These are phyloP conservation scores for Cydia amplana DNA, from an alignment of 1,140 invertebrate genomes.

Conservation along the genomic window DNA sequence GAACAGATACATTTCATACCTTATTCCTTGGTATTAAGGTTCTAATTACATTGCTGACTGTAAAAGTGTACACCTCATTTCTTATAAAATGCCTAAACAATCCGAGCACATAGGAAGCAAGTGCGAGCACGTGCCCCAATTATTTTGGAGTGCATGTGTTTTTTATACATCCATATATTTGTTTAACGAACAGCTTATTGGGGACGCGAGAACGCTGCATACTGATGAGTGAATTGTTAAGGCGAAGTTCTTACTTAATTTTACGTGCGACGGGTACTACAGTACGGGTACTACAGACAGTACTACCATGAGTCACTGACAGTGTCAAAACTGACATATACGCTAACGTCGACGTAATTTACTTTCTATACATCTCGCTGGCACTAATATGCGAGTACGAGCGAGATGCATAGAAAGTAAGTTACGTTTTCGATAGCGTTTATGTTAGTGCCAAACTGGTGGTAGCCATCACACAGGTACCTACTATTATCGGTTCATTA, in stretches of 20 bases:
- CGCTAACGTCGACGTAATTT: too few relatives aligned
- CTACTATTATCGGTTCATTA: too few relatives aligned
- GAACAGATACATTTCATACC: background rate
- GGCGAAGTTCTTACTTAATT: background rate
- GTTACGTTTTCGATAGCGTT: too few relatives aligned
- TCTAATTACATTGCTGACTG: background rate
- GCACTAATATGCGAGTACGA: too few relatives aligned
- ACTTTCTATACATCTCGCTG: too few relatives aligned
- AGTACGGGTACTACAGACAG: too few relatives aligned
- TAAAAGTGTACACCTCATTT: background rate
- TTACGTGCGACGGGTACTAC: too few relatives aligned
- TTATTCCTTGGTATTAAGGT: background rate
- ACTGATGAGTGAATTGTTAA: constrained; percentile 26
- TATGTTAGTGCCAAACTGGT: too few relatives aligned
- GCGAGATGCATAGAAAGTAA: too few relatives aligned
- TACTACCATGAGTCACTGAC: too few relatives aligned
- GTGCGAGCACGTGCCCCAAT: constrained; percentile 25
- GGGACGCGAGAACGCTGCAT: constrained; percentile 21
- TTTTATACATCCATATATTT: constrained; percentile 32
- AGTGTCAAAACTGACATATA: too few relatives aligned
- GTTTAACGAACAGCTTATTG: constrained; percentile 28
- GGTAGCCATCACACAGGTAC: too few relatives aligned
- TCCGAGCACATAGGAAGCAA: constrained; percentile 19
- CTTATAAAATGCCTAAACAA: background rate
- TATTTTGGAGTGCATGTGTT: constrained; percentile 25